phyloP scores from a whole-genome alignment of 2,888 invertebrate species.

The Bombylius discolor region DNA sequence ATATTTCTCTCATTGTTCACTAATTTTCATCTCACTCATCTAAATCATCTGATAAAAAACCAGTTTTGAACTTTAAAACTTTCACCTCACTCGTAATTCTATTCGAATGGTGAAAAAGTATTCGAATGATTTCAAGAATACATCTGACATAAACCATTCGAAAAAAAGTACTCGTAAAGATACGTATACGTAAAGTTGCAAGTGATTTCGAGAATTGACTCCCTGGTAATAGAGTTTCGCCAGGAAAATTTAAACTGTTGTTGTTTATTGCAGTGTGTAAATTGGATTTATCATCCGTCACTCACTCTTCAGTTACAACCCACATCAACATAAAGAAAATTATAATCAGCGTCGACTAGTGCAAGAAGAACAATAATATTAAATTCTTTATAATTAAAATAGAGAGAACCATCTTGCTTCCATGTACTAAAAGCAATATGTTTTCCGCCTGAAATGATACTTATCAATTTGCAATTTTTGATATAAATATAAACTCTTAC shows the following conservation, averaged over 20 bases:
- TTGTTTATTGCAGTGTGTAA: not conserved
- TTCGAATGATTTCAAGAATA: too few relatives aligned
- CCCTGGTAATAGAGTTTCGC: constrained; percentile 4
- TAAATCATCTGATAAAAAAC: too few relatives aligned
- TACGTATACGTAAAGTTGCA: too few relatives aligned
- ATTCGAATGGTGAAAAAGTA: too few relatives aligned
- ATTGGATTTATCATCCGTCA: constrained; percentile 5
- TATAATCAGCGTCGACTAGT: constrained; percentile 16
- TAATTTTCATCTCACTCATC: too few relatives aligned
- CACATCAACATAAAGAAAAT: constrained; percentile 15
- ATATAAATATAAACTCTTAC: not conserved
- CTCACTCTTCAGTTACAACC: constrained; percentile 15
- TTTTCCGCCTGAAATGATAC: constrained; percentile 18
- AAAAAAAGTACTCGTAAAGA: too few relatives aligned
- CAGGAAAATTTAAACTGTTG: constrained; percentile 1
- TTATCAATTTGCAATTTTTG: too few relatives aligned
- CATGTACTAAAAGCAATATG: constrained; percentile 21
- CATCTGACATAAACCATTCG: too few relatives aligned
- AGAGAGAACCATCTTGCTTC: constrained; percentile 18
- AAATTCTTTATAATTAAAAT: constrained; percentile 21
- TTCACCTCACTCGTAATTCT: too few relatives aligned
- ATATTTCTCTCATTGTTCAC: too few relatives aligned
- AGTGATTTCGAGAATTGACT: too few relatives aligned
- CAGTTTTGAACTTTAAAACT: too few relatives aligned
- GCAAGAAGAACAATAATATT: constrained; percentile 17